A percentile compares a stretch with the other conserved stretches of the same genome.
Evolutionary conservation across 2,888 invertebrate species (phyloP).

Genomic region (Ichneumoninae sp.): DNA sequence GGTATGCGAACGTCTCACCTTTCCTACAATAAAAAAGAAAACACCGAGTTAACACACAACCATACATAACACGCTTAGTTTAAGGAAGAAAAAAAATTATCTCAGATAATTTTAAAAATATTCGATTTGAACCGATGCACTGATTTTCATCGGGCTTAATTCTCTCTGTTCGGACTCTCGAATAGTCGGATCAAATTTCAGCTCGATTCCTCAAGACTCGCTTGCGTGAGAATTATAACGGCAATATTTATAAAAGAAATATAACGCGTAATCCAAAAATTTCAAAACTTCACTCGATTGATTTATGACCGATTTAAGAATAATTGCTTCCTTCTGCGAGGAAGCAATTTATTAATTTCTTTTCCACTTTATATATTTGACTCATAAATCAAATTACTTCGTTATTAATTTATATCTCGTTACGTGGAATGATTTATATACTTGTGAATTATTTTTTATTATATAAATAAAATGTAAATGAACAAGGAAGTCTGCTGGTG

Average conservation of each 20-base stretch:
- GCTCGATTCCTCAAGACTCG: neutral
- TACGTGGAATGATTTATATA: neutral
- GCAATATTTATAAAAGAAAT: neutral
- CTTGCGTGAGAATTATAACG: neutral
- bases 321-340: too few relatives aligned
- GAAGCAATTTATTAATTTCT: neutral
- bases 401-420: neutral
- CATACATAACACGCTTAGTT: neutral
- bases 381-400: neutral
- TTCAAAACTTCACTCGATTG: too few relatives aligned
- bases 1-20: constrained; percentile 69
- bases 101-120: neutral
- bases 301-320: too few relatives aligned
- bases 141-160: neutral
- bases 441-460: neutral
- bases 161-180: neutral
- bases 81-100: neutral
- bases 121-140: neutral
- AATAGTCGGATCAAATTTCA: neutral
- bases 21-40: neutral
- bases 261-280: neutral
- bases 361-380: neutral
- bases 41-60: neutral
- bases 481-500: constrained; percentile 17
- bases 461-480: neutral